phyloP scores from a whole-genome alignment of 2,113 vertebrate species.

The Percina caprodes region DNA sequence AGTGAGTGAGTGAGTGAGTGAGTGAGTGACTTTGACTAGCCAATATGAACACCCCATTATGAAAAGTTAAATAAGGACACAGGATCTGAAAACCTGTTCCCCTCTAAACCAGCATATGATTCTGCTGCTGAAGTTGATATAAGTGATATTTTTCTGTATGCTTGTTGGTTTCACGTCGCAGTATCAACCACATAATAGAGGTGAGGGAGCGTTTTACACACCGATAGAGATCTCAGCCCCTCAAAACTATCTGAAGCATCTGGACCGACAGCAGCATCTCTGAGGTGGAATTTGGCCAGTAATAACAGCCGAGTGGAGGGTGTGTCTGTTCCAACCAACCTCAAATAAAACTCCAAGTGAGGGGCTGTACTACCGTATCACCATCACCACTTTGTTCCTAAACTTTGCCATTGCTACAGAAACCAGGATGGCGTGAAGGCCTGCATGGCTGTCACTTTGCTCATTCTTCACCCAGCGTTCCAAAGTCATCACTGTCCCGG shows the following conservation, averaged over 20 bases:
- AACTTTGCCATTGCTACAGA: not conserved
- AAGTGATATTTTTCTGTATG: conserved; percentile 33
- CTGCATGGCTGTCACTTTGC: conserved; percentile 14
- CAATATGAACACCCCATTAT: conserved; percentile 41
- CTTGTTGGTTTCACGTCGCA: conserved; percentile 30
- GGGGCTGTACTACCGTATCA: conserved; percentile 34
- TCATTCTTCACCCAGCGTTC: conserved; percentile 18
- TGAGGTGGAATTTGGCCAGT: conserved; percentile 57
- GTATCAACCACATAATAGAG: conserved; percentile 29
- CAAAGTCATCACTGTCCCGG: conserved; percentile 19
- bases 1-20: conserved; percentile 1
- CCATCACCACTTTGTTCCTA: conserved; percentile 38
- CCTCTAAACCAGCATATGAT: conserved; percentile 12
- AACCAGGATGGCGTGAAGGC: not conserved
- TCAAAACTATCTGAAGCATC: conserved; percentile 71
- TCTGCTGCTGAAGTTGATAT: conserved; percentile 2
- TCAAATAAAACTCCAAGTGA: conserved; percentile 40
- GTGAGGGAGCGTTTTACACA: conserved; percentile 15
- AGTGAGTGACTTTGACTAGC: conserved; percentile 7
- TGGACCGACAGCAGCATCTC: conserved; percentile 51
- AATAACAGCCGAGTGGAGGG: conserved; percentile 58
- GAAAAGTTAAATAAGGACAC: conserved; percentile 40
- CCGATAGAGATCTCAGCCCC: conserved; percentile 51
- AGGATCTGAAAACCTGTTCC: conserved; percentile 24
- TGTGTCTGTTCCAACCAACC: conserved; percentile 42